Conservation (phyloP, 1,140 invertebrate genomes). For the Drepana arcuata region DNA sequence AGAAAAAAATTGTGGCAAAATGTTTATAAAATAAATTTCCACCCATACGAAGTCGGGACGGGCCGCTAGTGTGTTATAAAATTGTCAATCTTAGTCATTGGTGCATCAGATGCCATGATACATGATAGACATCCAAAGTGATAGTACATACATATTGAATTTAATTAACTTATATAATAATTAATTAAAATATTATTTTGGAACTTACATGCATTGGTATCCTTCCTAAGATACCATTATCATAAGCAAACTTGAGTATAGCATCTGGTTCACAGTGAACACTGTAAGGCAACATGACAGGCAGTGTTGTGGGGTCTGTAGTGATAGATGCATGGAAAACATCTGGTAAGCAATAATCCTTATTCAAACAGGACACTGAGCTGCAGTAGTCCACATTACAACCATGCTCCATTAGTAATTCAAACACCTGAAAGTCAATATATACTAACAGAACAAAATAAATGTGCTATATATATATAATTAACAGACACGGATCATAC, state of each 20-base stretch:
- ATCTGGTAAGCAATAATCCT: slow-evolving; percentile 29
- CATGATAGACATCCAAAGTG: too few species aligned
- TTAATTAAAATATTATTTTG: slow-evolving; percentile 2
- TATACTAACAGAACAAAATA: too few species aligned
- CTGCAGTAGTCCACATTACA: slow-evolving; percentile 65
- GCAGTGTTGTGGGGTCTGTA: slow-evolving; percentile 32
- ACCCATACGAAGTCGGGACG: too few species aligned
- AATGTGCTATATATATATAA: too few species aligned
- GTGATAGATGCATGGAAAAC: slow-evolving; percentile 49
- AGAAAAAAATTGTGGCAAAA: too few species aligned
- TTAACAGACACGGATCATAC: too few species aligned
- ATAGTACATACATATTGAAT: too few species aligned
- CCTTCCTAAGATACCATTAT: slow-evolving; percentile 24
- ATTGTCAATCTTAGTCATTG: too few species aligned
- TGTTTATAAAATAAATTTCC: too few species aligned
- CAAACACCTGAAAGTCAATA: slow-evolving; percentile 60
- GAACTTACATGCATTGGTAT: slow-evolving; percentile 38
- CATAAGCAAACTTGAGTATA: slow-evolving; percentile 29
- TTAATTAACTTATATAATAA: slow-evolving; percentile 1
- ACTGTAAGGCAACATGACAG: slow-evolving; percentile 46
- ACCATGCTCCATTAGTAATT: slow-evolving; percentile 49
- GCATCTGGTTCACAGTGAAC: slow-evolving; percentile 48
- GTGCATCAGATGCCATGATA: too few species aligned
- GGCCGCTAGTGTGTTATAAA: too few species aligned
- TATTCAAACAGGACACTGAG: slow-evolving; percentile 2